phyloP scores from a whole-genome alignment of 2,113 vertebrate species.

The Oreotrochilus melanogaster region DNA sequence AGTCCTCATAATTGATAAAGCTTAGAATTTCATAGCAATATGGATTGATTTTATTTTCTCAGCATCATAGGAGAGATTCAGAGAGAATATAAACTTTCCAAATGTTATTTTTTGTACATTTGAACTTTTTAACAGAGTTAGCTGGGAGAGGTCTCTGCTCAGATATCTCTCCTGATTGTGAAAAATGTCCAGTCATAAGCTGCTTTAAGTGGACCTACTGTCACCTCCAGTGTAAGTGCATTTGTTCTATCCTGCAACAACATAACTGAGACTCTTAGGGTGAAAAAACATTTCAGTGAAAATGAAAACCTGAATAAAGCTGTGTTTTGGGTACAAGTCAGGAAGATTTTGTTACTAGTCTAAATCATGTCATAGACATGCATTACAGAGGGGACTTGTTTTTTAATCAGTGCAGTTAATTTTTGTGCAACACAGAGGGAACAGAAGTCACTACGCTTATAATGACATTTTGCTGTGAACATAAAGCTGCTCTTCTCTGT shows the following conservation, averaged over 20 bases:
- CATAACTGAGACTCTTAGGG: neutral
- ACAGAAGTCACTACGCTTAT: neutral
- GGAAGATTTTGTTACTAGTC: neutral
- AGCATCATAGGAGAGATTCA: neutral
- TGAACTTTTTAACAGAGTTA: conserved; percentile 46
- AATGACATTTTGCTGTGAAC: neutral
- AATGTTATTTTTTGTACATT: conserved; percentile 54
- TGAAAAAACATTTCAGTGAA: neutral
- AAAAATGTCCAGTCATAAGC: neutral
- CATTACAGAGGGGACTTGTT: neutral
- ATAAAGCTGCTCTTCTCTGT: neutral
- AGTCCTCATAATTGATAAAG: neutral
- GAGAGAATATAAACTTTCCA: conserved; percentile 46
- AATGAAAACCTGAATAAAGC: neutral
- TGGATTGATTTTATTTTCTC: conserved; percentile 67
- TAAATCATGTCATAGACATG: neutral
- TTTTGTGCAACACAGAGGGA: neutral
- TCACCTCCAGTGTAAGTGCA: neutral
- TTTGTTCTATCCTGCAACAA: neutral
- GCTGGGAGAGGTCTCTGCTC: neutral
- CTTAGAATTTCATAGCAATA: conserved; percentile 72
- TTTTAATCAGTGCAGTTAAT: neutral
- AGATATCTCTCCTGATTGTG: conserved; percentile 29
- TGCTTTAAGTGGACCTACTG: conserved; percentile 34
- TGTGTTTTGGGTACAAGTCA: neutral